Conservation (phyloP, 35 echinoderm and acorn worm genomes). For the Strongylocentrotus purpuratus region DNA sequence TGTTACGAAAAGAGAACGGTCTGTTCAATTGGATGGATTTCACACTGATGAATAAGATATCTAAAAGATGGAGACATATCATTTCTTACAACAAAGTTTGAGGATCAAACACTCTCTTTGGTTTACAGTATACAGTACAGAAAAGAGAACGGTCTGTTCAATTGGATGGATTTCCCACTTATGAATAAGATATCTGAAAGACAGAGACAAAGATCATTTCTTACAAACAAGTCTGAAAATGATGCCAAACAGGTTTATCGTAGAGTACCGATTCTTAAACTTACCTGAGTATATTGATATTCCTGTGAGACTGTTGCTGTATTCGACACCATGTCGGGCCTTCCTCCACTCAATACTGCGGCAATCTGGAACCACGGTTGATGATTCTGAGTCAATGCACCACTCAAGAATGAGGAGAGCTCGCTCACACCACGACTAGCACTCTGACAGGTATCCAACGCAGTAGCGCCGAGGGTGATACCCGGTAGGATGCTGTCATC, state of each 20-base stretch:
- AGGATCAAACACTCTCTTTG: no score
- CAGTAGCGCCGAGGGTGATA: conserved; percentile 65
- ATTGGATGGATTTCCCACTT: background rate
- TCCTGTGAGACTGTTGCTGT: conserved; percentile 55
- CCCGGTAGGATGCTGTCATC: conserved; percentile 67
- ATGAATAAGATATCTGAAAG: background rate
- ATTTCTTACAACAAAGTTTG: background rate
- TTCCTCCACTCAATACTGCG: conserved; percentile 70
- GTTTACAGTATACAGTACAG: no score
- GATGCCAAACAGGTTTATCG: no score
- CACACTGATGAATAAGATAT: background rate
- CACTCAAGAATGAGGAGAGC: conserved; percentile 61
- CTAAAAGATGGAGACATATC: background rate
- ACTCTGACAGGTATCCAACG: conserved; percentile 81
- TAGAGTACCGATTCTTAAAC: background rate
- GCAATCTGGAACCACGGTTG: conserved; percentile 63
- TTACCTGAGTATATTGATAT: conserved; percentile 81
- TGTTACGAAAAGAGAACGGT: no score
- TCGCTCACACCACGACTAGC: conserved; percentile 54
- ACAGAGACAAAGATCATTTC: background rate
- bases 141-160: no score
- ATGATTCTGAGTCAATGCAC: conserved; percentile 3
- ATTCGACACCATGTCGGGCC: conserved; percentile 6
- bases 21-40: background rate
- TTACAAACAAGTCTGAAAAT: background rate